Evolutionary conservation across 1,140 invertebrate species (phyloP), one percentile per base, ranked within the genome.

Genomic region (Elymnias hypermnestra): DNA sequence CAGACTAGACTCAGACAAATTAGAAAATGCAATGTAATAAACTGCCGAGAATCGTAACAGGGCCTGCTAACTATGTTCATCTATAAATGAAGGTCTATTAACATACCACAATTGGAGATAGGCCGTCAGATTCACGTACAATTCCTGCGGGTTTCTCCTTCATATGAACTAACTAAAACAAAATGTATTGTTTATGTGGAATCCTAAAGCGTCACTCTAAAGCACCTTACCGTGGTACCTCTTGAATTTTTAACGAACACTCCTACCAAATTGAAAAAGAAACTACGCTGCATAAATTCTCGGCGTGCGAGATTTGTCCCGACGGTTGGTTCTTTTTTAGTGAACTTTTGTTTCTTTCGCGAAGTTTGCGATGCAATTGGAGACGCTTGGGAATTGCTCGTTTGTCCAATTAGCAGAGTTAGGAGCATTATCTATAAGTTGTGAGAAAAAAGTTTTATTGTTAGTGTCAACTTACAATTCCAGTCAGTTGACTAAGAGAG

Each of bases 161-260:
- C 13, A 15, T 33, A 5, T 10, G 6, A n/a, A 12, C n/a, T 12
- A 29, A 29, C 26, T 33, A 33, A 21, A 33, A 33, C 14, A 33
- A 2, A 33, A 33, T 33, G 29, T 26, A 17, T 26, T 25, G 37
- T 36, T 36, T 36, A 36, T 19, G 17, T 9, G 9, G 17, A 21
- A 33, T 33, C 33, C 33, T 36, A 36, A 19, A 21, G 18, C 33
- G 17, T 36, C 33, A 36, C 17, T 36, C 18, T 10, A 35, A 36
- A 21, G 18, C 18, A 21, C 33, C 33, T 36, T 21, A 12, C 33
- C 33, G 0, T 33, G 29, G 29, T 33, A 33, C 29, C 29, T 36
- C 18, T 43, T 57, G 55, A 63, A 61, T 63, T 63, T 67, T 67
- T 63, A 67, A 67, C 57, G 57, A 63, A 63, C 50, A 41, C 49